Evolutionary conservation across 1,140 invertebrate genomes (phyloP), one percentile per base, ranked within the genome.

Genomic region (Hydropsyche tenuis): DNA sequence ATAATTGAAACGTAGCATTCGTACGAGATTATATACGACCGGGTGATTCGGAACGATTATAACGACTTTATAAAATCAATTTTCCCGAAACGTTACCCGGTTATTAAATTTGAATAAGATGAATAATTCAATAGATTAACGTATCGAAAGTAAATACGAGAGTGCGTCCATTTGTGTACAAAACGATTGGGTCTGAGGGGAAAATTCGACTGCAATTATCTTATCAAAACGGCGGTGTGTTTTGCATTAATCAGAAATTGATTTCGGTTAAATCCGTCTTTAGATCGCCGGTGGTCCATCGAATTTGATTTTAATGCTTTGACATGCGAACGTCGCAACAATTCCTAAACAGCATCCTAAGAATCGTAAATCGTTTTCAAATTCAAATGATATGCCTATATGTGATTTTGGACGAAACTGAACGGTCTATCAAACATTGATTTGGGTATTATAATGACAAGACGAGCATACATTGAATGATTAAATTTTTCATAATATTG

Each of bases 61-160:
- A 53, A 53, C 48, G 48, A 53, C 48, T 53, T 18, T n/a, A 48
- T 53, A 53, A 18, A 20, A 53, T 37, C 30, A 37, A 37, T 37
- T 37, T 37, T 37, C 30, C 30, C 30, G 30, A 37, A 53, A 60
- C 56, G 56, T 37, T 37, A 37, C 30, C 30, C 56, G 56, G 56
- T 60, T 60, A 60, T 60, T 60, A 60, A 60, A 60, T 60, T 60
- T 60, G 56, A 60, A 60, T 60, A 60, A 60, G 22, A 60, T 60
- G 56, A 60, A 60, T 60, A 25, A 60, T 60, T 60, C 56, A 60
- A 60, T 60, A 60, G 56, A 60, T 60, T 56, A 56, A 5, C 20
- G 16, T 12, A 4, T 3, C 3, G 22, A 25, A 14, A 60, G 56
- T 60, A 18, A 60, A 60, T 60, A 14, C 56, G 56, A 25, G 23